phyloP scores from a whole-genome alignment of 2,888 invertebrate genomes.

The Lasioglossum lativentre region DNA sequence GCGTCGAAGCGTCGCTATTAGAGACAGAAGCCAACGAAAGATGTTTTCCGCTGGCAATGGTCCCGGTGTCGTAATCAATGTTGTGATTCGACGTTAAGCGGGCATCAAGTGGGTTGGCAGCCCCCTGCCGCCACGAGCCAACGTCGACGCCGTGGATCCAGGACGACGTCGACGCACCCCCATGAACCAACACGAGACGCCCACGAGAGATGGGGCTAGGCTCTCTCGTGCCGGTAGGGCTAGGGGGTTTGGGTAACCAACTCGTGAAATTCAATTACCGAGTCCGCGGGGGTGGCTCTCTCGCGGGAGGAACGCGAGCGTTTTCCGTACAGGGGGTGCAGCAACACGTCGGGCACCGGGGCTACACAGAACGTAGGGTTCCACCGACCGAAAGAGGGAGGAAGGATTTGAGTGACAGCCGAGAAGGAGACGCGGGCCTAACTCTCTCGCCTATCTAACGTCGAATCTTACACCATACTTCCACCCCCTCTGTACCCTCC shows the following conservation, averaged over 20 bases:
- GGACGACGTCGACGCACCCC: conserved; percentile 48
- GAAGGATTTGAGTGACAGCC: conserved; percentile 82
- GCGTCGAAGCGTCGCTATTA: conserved; percentile 8
- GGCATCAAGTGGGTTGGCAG: conserved; percentile 76
- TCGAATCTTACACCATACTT: conserved; percentile 70
- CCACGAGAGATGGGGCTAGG: conserved; percentile 61
- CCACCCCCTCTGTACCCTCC: conserved; percentile 4
- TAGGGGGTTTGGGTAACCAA: conserved; percentile 83
- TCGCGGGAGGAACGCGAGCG: conserved; percentile 68
- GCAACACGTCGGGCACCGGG: conserved; percentile 46
- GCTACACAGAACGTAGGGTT: conserved; percentile 54
- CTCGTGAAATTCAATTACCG: conserved; percentile 85
- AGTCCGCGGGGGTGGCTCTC: conserved; percentile 77
- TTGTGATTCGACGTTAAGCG: conserved; percentile 79
- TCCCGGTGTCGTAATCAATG: conserved; percentile 71
- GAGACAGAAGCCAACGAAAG: background rate
- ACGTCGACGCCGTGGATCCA: conserved; percentile 48
- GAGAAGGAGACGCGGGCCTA: conserved; percentile 77
- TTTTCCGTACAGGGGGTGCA: conserved; percentile 54
- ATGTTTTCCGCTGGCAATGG: conserved; percentile 46
- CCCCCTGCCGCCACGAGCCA: conserved; percentile 52
- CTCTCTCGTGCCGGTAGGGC: conserved; percentile 31
- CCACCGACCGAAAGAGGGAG: conserved; percentile 65
- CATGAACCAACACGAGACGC: conserved; percentile 64
- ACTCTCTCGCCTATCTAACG: conserved; percentile 77